These are phyloP conservation scores for Leptosomus discolor DNA, from an alignment of 2,113 vertebrate genomes.

Conservation along the genomic window DNA sequence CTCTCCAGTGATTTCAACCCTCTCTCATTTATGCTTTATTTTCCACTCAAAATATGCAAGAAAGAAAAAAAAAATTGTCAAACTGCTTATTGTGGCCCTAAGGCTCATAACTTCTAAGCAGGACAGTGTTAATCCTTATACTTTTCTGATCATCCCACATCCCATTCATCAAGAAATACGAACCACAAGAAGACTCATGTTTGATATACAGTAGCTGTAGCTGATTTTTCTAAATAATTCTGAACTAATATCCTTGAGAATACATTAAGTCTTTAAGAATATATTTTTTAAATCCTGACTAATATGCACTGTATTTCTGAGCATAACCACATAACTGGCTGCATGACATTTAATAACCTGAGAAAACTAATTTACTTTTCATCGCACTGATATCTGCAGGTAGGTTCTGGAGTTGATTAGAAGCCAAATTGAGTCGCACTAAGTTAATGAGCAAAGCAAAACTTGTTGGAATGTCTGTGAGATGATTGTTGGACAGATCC, in stretches of 20 bases:
- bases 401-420: conserved; percentile 84
- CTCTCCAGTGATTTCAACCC: not conserved
- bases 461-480: conserved; percentile 78
- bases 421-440: conserved; percentile 80
- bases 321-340: not conserved
- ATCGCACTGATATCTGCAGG: conserved; percentile 83
- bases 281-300: not conserved
- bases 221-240: not conserved
- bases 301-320: not conserved
- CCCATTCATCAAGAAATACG: not conserved
- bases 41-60: not conserved
- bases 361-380: conserved; percentile 77
- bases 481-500: conserved; percentile 89
- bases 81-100: not conserved
- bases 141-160: not conserved
- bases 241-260: not conserved
- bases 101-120: not conserved
- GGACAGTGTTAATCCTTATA: not conserved
- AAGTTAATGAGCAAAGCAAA: conserved; percentile 78
- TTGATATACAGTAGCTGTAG: not conserved
- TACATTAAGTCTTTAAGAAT: not conserved
- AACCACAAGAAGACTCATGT: not conserved
- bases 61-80: not conserved
- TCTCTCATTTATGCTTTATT: not conserved
- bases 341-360: not conserved